phyloP scores from a whole-genome alignment of 1,140 invertebrate species.

The Cyclargus thomasi region DNA sequence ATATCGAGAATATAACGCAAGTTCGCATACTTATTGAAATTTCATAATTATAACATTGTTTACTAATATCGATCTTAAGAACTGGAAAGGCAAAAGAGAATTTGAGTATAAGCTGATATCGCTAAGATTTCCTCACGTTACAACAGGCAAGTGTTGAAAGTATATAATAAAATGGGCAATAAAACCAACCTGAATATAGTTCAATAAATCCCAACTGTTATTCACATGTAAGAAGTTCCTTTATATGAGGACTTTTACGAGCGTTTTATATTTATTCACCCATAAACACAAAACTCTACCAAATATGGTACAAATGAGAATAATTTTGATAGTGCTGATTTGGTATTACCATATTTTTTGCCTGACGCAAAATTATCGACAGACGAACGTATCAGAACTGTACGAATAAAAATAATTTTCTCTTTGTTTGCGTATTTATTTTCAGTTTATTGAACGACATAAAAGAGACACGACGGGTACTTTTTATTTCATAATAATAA shows the following conservation, averaged over 20 bases:
- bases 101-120: neutral
- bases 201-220: conserved; percentile 12
- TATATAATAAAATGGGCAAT: conserved; percentile 7
- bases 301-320: neutral
- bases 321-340: neutral
- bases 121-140: neutral
- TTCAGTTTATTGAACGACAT: no score
- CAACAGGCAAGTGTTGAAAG: neutral
- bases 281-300: neutral
- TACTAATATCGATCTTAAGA: neutral
- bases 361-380: no score
- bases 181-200: conserved; percentile 11
- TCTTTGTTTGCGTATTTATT: no score
- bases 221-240: conserved; percentile 12
- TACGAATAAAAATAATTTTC: no score
- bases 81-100: neutral
- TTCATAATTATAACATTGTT: neutral
- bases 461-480: no score
- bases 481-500: no score
- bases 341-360: neutral
- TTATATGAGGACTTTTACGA: conserved; percentile 12
- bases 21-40: no score
- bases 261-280: conserved; percentile 10
- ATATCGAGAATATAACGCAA: neutral
- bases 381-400: no score